Base-by-base conservation (phyloP, 2,797 vertebrate species). In the Cyprinodon diabolis region DNA sequence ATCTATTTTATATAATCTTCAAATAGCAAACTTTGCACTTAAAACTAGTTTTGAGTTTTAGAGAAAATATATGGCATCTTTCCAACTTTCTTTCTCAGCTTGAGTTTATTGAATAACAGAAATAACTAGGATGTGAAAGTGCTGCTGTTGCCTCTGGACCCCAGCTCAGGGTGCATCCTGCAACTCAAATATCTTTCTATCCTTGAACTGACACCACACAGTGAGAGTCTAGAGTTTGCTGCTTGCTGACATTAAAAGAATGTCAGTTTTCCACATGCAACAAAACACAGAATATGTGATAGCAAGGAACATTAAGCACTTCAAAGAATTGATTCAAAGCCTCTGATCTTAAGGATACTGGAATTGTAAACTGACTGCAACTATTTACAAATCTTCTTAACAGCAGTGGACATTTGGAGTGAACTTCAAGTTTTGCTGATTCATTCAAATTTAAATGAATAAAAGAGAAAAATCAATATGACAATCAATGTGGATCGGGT, bases 161-260 rank as follows among this genome's bases (percentile, higher is more conserved):
- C 15, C 66, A 75, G 75, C 73, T 73, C 73, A 73, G 69, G 30
- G 56, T 6, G 52, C 58, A 19, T 78, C 78, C 21, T 75, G 72
- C 55, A 1, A 66, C 68, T 87, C 84, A 75, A 69, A 40, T 49
- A 9, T 17, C 65, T 75, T 15, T 17, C 63, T 58, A 7, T 56
- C 67, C 69, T 73, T 1, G 6, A 84, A 55, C 67, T 84, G 87
- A 89, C 84, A 83, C 75, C 51, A 9, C 86, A 71, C 80, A 82
- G 82, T 55, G 5, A 84, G 82, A 0, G 56, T 74, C 75, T 68
- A 23, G 60, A 73, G 72, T 75, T 68, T n/a, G 48, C 76, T 75
- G 76, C 75, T 77, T 69, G 79, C 72, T 70, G 81, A 68, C 66
- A 71, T 79, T 30, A 78, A 72, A 78, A 45, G 7, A 49, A 60